Conservation (phyloP, 2,113 vertebrate species). For the Strix aluco region DNA sequence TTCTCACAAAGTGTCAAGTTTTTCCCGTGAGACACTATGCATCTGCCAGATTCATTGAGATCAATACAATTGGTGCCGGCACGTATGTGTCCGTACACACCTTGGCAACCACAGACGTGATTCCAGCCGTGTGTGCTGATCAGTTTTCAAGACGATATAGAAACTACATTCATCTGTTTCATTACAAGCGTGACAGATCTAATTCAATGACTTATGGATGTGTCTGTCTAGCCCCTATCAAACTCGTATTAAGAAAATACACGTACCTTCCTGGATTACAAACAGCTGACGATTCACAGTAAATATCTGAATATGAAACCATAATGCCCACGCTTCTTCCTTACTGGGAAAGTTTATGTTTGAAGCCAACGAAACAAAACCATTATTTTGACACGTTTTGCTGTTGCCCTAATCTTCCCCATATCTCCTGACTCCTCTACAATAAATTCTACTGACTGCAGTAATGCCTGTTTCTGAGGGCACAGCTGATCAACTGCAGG, state of each 20-base stretch:
- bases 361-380: background rate
- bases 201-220: background rate
- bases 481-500: slow-evolving; percentile 53
- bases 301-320: background rate
- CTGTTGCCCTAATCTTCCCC: background rate
- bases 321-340: background rate
- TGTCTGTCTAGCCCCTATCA: background rate
- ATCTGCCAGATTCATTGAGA: background rate
- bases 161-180: background rate
- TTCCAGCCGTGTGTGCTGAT: background rate
- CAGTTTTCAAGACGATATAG: background rate
- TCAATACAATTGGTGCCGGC: background rate
- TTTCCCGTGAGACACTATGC: background rate
- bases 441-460: background rate
- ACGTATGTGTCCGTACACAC: accelerated
- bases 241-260: background rate
- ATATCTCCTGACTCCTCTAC: background rate
- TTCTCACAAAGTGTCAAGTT: background rate
- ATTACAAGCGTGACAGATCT: background rate
- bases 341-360: background rate
- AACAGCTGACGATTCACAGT: background rate
- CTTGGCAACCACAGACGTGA: accelerated
- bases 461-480: slow-evolving; percentile 8
- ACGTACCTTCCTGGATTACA: background rate
- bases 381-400: background rate